A percentile compares a stretch with the other conserved stretches of the same genome.
Conservation (phyloP, 2,113 vertebrate species). For the Prionailurus bengalensis region DNA sequence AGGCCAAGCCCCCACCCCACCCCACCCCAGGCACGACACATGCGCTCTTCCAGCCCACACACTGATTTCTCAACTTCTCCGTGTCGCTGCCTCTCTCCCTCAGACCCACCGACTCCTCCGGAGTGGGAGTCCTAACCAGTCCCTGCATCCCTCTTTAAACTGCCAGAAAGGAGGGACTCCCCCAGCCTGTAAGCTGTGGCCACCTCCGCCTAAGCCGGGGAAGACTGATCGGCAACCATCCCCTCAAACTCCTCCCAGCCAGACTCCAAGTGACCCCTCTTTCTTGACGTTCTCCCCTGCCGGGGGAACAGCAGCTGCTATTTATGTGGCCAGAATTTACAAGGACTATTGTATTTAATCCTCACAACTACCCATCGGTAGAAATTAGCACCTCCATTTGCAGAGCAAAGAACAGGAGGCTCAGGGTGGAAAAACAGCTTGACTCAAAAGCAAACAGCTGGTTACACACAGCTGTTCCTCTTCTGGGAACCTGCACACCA, state of each 20-base stretch:
- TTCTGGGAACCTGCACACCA: neutral
- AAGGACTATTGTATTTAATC: neutral
- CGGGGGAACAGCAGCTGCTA: slow-evolving; percentile 11
- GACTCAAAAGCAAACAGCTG: neutral
- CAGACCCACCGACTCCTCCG: neutral
- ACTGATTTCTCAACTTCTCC: neutral
- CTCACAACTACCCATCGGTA: neutral
- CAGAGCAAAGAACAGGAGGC: neutral
- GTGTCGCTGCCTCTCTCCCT: neutral
- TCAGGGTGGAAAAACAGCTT: neutral
- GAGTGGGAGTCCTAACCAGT: neutral
- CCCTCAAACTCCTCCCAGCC: neutral
- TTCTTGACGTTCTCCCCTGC: neutral
- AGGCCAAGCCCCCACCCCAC: neutral
- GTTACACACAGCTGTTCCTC: neutral
- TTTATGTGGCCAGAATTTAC: neutral
- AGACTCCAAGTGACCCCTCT: neutral
- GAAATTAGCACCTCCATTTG: slow-evolving; percentile 38
- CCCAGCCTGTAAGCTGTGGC: neutral
- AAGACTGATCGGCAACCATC: neutral
- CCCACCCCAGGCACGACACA: neutral
- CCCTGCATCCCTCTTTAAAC: neutral
- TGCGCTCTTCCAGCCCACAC: neutral
- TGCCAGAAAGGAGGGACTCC: neutral
- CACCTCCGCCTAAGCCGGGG: neutral